Percentiles rank a stretch among this genome's conserved stretches.
Conservation (phyloP, 2,888 invertebrate genomes). For the Cryptophagus acutangulus region DNA sequence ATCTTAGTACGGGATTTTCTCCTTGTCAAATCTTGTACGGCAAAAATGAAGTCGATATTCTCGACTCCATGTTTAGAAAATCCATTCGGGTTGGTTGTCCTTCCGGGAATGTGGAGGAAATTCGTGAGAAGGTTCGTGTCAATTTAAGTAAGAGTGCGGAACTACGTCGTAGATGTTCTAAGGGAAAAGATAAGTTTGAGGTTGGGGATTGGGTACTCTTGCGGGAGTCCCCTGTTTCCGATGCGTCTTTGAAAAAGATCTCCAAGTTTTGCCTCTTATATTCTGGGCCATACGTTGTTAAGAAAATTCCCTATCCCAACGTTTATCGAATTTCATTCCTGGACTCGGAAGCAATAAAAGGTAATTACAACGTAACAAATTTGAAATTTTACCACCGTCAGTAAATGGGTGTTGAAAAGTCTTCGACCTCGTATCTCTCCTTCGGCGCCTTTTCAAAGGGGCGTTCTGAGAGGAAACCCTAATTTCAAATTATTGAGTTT, state of each 20-base stretch:
- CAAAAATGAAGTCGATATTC: not conserved
- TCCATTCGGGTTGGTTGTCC: not conserved
- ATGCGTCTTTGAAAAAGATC: constrained; percentile 6
- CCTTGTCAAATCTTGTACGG: constrained; percentile 10
- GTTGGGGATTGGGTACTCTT: constrained; percentile 8
- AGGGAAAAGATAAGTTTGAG: not conserved
- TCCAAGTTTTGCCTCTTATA: constrained; percentile 11
- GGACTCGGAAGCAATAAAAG: not conserved
- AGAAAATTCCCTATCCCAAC: constrained; percentile 7
- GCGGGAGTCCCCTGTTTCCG: constrained; percentile 8
- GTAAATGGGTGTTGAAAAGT: too few relatives aligned
- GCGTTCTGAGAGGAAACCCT: too few relatives aligned
- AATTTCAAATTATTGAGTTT: too few relatives aligned
- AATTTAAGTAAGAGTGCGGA: not conserved
- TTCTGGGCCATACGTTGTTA: constrained; percentile 8
- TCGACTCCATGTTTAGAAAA: not conserved
- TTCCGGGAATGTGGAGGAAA: not conserved
- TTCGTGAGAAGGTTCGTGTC: not conserved
- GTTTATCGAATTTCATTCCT: constrained; percentile 5
- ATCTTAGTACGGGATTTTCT: constrained; percentile 13
- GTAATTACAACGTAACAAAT: constrained; percentile 11
- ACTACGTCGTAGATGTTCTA: not conserved
- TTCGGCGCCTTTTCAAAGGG: too few relatives aligned
- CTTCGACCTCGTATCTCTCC: too few relatives aligned
- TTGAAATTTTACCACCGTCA: constrained; percentile 12